These are phyloP conservation scores for Nibea albiflora DNA, from an alignment of 2,113 vertebrate species.

Conservation along the genomic window DNA sequence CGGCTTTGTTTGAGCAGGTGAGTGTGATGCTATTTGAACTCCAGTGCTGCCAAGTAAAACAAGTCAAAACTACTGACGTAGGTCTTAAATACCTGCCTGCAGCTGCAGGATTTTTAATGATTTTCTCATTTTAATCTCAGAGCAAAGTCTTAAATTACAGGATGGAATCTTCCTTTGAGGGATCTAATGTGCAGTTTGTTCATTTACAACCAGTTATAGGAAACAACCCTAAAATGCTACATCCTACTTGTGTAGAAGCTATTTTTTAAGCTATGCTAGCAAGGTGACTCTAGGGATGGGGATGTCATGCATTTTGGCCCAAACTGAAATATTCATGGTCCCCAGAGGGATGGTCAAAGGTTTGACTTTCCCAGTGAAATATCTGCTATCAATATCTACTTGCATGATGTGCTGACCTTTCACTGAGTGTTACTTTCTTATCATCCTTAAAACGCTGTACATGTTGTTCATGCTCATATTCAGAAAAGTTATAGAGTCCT, in stretches of 20 bases:
- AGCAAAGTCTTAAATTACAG: background rate
- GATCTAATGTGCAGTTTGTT: background rate
- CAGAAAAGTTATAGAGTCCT: background rate
- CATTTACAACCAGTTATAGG: background rate
- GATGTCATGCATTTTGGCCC: background rate
- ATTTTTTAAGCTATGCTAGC: background rate
- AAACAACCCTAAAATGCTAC: background rate
- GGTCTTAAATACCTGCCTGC: conserved; percentile 10
- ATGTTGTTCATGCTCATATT: no score
- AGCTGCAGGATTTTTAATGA: background rate
- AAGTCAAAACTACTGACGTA: background rate
- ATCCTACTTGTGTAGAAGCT: background rate
- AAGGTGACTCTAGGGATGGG: background rate
- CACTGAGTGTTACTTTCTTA: background rate
- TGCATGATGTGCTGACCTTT: no score
- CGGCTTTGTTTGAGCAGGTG: conserved; percentile 36
- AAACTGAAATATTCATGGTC: background rate
- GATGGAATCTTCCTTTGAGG: background rate
- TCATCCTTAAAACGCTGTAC: no score
- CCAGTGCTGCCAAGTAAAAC: conserved; percentile 18
- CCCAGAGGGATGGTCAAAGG: background rate
- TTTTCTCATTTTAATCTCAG: conserved; percentile 27
- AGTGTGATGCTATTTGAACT: background rate
- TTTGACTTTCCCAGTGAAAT: background rate
- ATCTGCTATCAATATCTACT: background rate